These are phyloP conservation scores for Aphaenogaster rudis DNA, from an alignment of 1,140 invertebrate genomes.

Conservation along the genomic window DNA sequence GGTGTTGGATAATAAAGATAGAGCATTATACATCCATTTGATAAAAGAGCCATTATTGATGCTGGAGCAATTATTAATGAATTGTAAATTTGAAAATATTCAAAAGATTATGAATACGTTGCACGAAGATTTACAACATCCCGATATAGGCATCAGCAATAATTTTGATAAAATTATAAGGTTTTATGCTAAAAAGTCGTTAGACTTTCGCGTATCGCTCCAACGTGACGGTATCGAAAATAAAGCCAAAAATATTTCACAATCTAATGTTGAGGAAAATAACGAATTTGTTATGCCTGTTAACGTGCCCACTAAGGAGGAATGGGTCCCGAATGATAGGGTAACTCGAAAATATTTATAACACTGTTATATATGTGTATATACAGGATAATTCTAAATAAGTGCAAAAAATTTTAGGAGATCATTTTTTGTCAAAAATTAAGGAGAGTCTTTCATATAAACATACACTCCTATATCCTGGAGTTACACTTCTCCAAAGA, in stretches of 20 bases:
- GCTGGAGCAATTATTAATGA: conserved; percentile 92
- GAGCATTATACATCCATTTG: conserved; percentile 88
- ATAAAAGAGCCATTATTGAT: conserved; percentile 90
- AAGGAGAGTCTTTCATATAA: too few relatives aligned
- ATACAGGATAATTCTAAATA: too few relatives aligned
- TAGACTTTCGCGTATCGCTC: conserved; percentile 90
- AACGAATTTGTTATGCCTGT: conserved; percentile 90
- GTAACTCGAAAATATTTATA: conserved; percentile 70
- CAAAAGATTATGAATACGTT: conserved; percentile 86
- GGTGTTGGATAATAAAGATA: conserved; percentile 87
- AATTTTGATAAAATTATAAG: conserved; percentile 90
- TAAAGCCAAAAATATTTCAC: conserved; percentile 84
- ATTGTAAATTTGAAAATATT: conserved; percentile 90
- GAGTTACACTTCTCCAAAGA: too few relatives aligned
- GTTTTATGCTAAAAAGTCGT: conserved; percentile 91
- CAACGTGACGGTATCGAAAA: conserved; percentile 83
- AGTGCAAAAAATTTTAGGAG: too few relatives aligned
- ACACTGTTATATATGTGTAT: too few relatives aligned
- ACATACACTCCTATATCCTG: too few relatives aligned
- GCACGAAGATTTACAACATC: conserved; percentile 68
- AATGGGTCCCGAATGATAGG: conserved; percentile 91
- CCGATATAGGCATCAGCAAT: conserved; percentile 85
- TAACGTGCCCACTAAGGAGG: conserved; percentile 89
- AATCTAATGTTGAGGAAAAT: conserved; percentile 87
- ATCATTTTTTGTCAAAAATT: too few relatives aligned